Evolutionary conservation across 2,888 invertebrate species (phyloP), one percentile per base, ranked within the genome.

Genomic region (Exephanes ischioxanthus): DNA sequence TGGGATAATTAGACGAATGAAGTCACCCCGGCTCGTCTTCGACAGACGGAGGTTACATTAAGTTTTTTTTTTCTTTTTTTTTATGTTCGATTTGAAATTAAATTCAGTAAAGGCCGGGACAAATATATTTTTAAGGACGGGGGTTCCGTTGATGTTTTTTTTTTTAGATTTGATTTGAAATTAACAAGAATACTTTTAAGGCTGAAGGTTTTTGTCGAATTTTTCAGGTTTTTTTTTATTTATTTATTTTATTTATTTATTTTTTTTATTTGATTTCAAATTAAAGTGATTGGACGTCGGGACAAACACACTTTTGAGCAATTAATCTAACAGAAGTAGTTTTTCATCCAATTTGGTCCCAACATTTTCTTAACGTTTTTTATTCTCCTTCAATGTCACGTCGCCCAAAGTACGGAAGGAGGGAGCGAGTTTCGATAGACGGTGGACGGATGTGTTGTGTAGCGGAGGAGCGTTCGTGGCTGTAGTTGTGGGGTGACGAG

Each of bases 1-100:
- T 81, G 77, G 11, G 84, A 78, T 78, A 81, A 84, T 78, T 68
- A 33, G 80, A 75, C 73, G 67, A 80, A 72, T 70, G 71, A 16
- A 80, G 80, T 77, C 80, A 72, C 67, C 72, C 79, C 63, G 30
- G n/a, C n/a, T 30, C 22, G 55, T 22, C 55, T 55, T 22, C 19
- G 55, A 9, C 41, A 16, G 33, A 41, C 14, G 48, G 3, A 22
- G 3, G 30, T 61, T 61, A 6, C 16, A 26, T 61, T 61, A 26
- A 61, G 5, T 41, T 41, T 5, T 33, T 33, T 33, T 5, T 26
- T 33, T 7, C 3, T 26, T 33, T 33, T 33, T 33, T 33, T 33
- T 33, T 33, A 7, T 0, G 6, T 41, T 41, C 1, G 11, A 11
- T 41, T 55, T 22, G 19, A 6, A 55, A 55, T 55, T 7, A 55